These are phyloP conservation scores for Drymonia ruficornis DNA, from an alignment of 2,888 invertebrate species.

Conservation along the genomic window DNA sequence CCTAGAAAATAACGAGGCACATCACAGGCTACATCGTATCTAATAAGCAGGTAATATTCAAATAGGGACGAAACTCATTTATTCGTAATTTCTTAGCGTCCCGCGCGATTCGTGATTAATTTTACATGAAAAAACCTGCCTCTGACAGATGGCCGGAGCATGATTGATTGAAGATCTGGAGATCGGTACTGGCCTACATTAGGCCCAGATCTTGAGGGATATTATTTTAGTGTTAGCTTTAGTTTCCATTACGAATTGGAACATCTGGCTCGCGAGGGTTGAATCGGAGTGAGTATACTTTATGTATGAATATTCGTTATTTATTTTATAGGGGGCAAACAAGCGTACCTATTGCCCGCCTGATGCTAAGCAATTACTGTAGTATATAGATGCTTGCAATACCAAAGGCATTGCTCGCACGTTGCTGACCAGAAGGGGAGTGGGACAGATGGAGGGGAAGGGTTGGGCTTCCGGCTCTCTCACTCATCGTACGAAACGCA, in stretches of 20 bases:
- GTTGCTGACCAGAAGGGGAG: too few species aligned
- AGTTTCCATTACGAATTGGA: conserved; percentile 1
- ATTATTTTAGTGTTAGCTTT: conserved; percentile 10
- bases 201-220: conserved; percentile 8
- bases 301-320: neutral
- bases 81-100: conserved; percentile 5
- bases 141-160: conserved; percentile 23
- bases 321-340: neutral
- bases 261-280: neutral
- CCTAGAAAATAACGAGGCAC: neutral
- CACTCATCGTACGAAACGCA: too few species aligned
- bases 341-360: too few species aligned
- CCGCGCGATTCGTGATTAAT: conserved; percentile 20
- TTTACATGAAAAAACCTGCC: conserved; percentile 21
- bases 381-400: too few species aligned
- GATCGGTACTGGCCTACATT: conserved; percentile 14
- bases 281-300: neutral
- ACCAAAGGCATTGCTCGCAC: too few species aligned
- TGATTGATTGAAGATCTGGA: conserved; percentile 35
- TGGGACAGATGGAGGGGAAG: too few species aligned
- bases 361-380: too few species aligned
- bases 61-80: conserved; percentile 1
- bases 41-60: conserved; percentile 1
- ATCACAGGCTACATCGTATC: neutral
- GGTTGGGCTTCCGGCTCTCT: too few species aligned